These are phyloP conservation scores for Haliclona indistincta DNA, from an alignment of 37 sponge, comb jelly and placozoan genomes.

Conservation along the genomic window DNA sequence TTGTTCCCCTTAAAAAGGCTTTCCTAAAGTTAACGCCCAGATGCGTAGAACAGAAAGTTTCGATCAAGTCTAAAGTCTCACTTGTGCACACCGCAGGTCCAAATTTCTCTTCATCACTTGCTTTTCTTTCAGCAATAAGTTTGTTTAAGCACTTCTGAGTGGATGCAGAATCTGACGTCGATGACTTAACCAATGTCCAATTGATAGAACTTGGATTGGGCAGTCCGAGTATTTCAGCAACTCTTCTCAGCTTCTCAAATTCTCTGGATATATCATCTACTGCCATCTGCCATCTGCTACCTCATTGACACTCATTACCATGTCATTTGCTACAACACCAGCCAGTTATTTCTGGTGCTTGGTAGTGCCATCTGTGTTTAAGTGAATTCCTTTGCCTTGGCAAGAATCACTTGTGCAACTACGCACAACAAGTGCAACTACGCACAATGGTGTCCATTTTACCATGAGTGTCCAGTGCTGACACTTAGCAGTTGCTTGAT, in stretches of 20 bases:
- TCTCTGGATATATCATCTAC: slow-evolving; percentile 35
- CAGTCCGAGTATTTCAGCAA: slow-evolving; percentile 10
- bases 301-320: slow-evolving; percentile 38
- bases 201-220: slow-evolving; percentile 33
- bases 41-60: slow-evolving; percentile 55
- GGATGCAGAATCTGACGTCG: slow-evolving; percentile 37
- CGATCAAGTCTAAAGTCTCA: slow-evolving; percentile 35
- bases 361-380: slow-evolving; percentile 51
- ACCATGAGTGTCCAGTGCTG: too few species aligned
- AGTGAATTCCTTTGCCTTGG: slow-evolving; percentile 1
- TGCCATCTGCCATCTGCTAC: slow-evolving; percentile 31
- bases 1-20: slow-evolving; percentile 35
- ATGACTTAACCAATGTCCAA: slow-evolving; percentile 33
- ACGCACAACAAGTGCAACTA: too few species aligned
- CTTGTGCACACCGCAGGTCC: slow-evolving; percentile 15
- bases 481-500: too few species aligned
- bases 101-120: slow-evolving; percentile 30
- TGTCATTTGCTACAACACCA: slow-evolving; percentile 23
- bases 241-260: slow-evolving; percentile 19
- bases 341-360: slow-evolving; percentile 31
- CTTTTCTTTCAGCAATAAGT: slow-evolving; percentile 26
- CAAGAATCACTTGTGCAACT: not conserved
- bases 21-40: slow-evolving; percentile 46
- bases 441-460: too few species aligned
- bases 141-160: slow-evolving; percentile 43